These are phyloP conservation scores for Siphlonurus alternatus DNA, from an alignment of 2,888 invertebrate species.

Conservation along the genomic window DNA sequence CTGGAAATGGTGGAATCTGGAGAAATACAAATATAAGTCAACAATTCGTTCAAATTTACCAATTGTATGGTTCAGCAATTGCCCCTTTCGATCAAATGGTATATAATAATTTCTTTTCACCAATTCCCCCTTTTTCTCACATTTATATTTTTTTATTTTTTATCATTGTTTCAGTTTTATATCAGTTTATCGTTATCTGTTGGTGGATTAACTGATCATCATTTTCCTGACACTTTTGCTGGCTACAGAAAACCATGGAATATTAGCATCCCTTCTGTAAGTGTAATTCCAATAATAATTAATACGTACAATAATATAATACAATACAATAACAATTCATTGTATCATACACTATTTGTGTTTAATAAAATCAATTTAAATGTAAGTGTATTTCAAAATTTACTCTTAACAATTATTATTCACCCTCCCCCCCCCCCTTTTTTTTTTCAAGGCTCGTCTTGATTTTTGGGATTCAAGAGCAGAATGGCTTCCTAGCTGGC, in stretches of 20 bases:
- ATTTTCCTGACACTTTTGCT: background rate
- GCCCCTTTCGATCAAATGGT: background rate
- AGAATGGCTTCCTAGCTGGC: background rate
- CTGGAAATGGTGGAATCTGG: background rate
- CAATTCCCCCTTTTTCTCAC: too few relatives aligned
- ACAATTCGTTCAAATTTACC: background rate
- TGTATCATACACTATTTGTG: too few relatives aligned
- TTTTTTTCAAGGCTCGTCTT: background rate
- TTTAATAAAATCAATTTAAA: too few relatives aligned
- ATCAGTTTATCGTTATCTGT: background rate
- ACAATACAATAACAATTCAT: too few relatives aligned
- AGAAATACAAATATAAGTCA: background rate
- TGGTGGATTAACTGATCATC: background rate
- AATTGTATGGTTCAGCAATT: background rate
- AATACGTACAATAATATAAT: too few relatives aligned
- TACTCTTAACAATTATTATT: too few relatives aligned
- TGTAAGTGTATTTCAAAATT: too few relatives aligned
- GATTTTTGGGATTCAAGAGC: background rate
- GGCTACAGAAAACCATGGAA: background rate
- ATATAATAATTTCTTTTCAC: too few relatives aligned
- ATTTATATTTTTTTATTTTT: background rate
- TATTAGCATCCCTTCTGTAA: background rate
- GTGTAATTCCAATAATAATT: too few relatives aligned
- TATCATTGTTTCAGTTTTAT: background rate
- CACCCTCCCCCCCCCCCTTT: too few relatives aligned